Evolutionary conservation across 2,797 vertebrate genomes (phyloP).

Genomic region (Acrossocheilus wenchowensis): DNA sequence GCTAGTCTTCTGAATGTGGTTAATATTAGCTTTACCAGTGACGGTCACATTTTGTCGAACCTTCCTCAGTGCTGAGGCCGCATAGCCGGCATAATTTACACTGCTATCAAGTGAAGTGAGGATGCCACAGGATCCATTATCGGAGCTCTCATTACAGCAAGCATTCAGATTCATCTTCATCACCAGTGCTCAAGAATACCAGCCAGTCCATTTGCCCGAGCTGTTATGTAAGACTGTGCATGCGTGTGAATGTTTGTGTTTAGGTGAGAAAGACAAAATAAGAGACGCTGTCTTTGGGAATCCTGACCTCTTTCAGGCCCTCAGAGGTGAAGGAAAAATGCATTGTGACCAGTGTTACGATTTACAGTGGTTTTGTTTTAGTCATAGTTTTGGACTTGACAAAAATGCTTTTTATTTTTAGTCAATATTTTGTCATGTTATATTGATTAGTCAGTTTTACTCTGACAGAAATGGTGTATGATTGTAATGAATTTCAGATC

Average conservation of each 20-base stretch:
- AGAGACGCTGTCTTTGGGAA: slow-evolving; percentile 28
- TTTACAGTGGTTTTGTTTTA: neutral
- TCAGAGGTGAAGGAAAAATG: neutral
- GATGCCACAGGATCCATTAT: slow-evolving; percentile 68
- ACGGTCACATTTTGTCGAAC: slow-evolving; percentile 16
- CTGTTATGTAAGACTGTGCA: slow-evolving; percentile 64
- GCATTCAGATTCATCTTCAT: slow-evolving; percentile 64
- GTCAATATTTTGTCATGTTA: neutral
- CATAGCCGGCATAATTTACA: slow-evolving; percentile 68
- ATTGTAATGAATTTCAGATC: neutral
- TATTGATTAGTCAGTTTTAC: neutral
- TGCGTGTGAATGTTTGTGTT: slow-evolving; percentile 25
- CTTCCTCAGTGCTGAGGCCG: slow-evolving; percentile 34
- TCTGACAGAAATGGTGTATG: neutral
- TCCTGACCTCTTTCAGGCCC: slow-evolving; percentile 36
- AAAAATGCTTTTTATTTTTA: neutral
- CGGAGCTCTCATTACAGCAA: slow-evolving; percentile 70
- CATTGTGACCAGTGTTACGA: neutral
- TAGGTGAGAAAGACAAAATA: neutral
- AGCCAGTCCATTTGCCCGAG: slow-evolving; percentile 59
- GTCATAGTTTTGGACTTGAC: neutral
- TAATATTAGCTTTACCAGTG: slow-evolving; percentile 14
- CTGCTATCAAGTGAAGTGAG: slow-evolving; percentile 66
- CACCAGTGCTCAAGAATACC: slow-evolving; percentile 59
- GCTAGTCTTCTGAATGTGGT: slow-evolving; percentile 28